Percentiles rank a stretch among this genome's conserved stretches.
Conservation (phyloP, 2,113 vertebrate genomes). For the Cebus imitator region DNA sequence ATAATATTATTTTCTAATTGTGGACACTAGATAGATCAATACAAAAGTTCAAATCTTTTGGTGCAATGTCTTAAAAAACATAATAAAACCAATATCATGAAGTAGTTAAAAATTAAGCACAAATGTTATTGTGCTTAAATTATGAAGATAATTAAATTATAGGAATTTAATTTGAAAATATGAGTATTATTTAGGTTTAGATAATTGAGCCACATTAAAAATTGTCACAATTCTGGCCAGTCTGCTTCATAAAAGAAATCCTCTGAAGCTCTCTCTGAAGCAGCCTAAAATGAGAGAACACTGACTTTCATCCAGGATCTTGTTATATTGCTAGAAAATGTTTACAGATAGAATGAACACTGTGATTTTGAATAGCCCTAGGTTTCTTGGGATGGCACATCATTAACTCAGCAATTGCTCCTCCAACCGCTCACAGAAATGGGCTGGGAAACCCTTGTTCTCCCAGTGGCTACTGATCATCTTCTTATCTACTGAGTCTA, state of each 20-base stretch:
- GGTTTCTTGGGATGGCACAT: no score
- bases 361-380: not conserved
- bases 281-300: not conserved
- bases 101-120: not conserved
- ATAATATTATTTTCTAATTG: not conserved
- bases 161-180: not conserved
- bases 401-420: no score
- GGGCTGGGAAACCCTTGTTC: not conserved
- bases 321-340: not conserved
- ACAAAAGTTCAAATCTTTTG: not conserved
- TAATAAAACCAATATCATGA: not conserved
- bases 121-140: not conserved
- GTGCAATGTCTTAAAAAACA: not conserved
- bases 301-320: not conserved
- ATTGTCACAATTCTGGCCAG: not conserved
- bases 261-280: not conserved
- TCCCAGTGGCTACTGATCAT: not conserved
- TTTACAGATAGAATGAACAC: not conserved
- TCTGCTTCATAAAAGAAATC: not conserved
- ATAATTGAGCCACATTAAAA: not conserved
- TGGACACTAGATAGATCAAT: not conserved
- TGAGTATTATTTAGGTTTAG: not conserved
- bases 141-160: not conserved
- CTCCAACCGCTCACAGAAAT: not conserved
- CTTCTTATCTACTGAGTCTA: not conserved